Percentiles rank a stretch among this genome's conserved stretches.
phyloP scores from a whole-genome alignment of 2,888 invertebrate species.

The Didymodactylos carnosus region DNA sequence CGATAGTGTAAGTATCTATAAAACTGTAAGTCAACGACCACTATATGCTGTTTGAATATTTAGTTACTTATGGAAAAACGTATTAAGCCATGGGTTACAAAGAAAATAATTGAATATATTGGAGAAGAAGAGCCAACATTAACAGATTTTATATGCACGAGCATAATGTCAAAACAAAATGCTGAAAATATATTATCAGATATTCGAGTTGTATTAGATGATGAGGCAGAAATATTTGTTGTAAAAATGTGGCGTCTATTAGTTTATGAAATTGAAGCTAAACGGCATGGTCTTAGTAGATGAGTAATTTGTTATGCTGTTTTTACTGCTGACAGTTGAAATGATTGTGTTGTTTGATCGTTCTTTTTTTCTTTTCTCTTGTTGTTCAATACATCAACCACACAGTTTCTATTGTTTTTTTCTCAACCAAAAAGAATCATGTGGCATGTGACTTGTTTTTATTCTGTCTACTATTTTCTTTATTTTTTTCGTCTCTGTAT shows the following conservation, averaged over 20 bases:
- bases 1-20: conserved; percentile 37
- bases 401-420: no score
- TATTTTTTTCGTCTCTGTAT: no score
- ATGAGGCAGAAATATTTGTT: conserved; percentile 98
- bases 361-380: background rate
- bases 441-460: no score
- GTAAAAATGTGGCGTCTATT: conserved; percentile 99
- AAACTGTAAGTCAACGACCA: no score
- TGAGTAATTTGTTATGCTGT: background rate
- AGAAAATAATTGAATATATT: conserved; percentile 97
- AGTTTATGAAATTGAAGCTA: conserved; percentile 97
- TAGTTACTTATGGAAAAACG: conserved; percentile 65
- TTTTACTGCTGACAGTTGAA: background rate
- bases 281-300: conserved; percentile 28
- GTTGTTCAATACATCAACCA: no score
- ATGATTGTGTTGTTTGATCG: background rate
- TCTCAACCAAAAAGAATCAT: no score
- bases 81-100: conserved; percentile 97
- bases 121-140: conserved; percentile 94
- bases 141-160: conserved; percentile 97
- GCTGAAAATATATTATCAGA: conserved; percentile 88
- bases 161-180: conserved; percentile 73
- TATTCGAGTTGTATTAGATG: conserved; percentile 97
- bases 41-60: background rate
- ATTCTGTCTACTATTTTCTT: no score